A percentile compares a stretch with the other conserved stretches of the same genome.
phyloP scores from a whole-genome alignment of 2,888 invertebrate genomes.

The Rosalia funebris region DNA sequence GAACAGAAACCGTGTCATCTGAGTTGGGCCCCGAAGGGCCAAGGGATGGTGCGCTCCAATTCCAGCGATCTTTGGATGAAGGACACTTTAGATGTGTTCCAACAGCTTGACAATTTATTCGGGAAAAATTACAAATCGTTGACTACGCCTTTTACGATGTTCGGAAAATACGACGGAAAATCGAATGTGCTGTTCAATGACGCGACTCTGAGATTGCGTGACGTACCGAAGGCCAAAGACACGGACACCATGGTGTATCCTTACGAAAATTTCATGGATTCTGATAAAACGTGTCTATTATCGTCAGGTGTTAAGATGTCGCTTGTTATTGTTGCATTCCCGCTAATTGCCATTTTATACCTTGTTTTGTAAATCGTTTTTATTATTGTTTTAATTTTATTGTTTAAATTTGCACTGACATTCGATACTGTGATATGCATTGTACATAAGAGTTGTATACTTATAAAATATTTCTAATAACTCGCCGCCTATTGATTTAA shows the following conservation, averaged over 20 bases:
- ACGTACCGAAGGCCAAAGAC: slow-evolving; percentile 54
- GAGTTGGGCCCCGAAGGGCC: slow-evolving; percentile 76
- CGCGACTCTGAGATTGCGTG: slow-evolving; percentile 62
- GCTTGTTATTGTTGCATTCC: slow-evolving; percentile 21
- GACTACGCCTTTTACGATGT: slow-evolving; percentile 75
- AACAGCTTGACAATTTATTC: slow-evolving; percentile 76
- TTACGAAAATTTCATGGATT: slow-evolving; percentile 47
- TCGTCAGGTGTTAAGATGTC: slow-evolving; percentile 14
- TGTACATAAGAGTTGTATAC: slow-evolving; percentile 15
- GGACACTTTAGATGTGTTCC: slow-evolving; percentile 77
- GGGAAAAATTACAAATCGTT: slow-evolving; percentile 70
- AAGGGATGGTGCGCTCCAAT: slow-evolving; percentile 72
- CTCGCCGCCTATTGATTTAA: slow-evolving; percentile 15
- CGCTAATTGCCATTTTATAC: neutral
- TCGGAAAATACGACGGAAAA: slow-evolving; percentile 73
- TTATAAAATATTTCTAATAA: slow-evolving; percentile 13
- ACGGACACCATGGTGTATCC: slow-evolving; percentile 53
- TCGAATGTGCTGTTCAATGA: slow-evolving; percentile 75
- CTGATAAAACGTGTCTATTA: slow-evolving; percentile 41
- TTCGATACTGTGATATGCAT: slow-evolving; percentile 24
- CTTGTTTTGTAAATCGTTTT: slow-evolving; percentile 23
- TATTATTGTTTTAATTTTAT: slow-evolving; percentile 1
- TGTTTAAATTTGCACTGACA: slow-evolving; percentile 23
- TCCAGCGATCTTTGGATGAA: slow-evolving; percentile 68
- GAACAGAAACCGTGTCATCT: slow-evolving; percentile 70